phyloP scores from a whole-genome alignment of 2,888 invertebrate species.

The Himalopsyche japonica region DNA sequence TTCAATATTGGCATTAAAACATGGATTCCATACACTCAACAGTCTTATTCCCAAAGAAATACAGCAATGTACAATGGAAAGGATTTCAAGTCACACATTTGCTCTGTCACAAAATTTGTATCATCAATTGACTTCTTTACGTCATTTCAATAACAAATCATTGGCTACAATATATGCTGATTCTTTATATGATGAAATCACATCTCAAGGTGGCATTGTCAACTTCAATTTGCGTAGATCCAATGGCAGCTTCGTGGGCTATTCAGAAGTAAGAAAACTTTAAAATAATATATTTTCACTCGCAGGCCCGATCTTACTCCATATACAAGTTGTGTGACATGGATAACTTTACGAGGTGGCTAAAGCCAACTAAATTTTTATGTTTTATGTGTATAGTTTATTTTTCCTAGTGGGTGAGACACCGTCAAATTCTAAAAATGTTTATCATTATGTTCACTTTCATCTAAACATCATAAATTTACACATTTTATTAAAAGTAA shows the following conservation, averaged over 20 bases:
- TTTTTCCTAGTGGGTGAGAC: too few relatives aligned
- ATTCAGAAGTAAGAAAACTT: constrained; percentile 71
- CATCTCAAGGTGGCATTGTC: constrained; percentile 81
- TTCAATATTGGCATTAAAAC: constrained; percentile 77
- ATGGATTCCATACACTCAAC: constrained; percentile 79
- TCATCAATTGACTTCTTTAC: constrained; percentile 62
- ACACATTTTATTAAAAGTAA: too few relatives aligned
- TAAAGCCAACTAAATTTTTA: too few relatives aligned
- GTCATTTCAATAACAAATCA: constrained; percentile 73
- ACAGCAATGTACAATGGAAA: constrained; percentile 58
- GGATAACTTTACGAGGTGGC: too few relatives aligned
- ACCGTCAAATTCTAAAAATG: too few relatives aligned
- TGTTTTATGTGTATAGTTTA: too few relatives aligned
- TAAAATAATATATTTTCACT: too few relatives aligned
- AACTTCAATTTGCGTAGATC: constrained; percentile 84
- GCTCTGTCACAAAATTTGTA: constrained; percentile 75
- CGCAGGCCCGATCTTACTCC: too few relatives aligned
- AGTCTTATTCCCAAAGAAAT: constrained; percentile 63
- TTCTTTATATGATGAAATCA: constrained; percentile 64
- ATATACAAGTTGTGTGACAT: too few relatives aligned
- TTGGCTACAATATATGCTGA: constrained; percentile 76
- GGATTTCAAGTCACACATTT: constrained; percentile 75
- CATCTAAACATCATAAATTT: too few relatives aligned
- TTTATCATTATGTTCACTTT: too few relatives aligned
- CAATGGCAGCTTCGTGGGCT: constrained; percentile 83